Base-by-base conservation (phyloP, 2,888 invertebrate genomes). In the Alviniconcha strummeri region DNA sequence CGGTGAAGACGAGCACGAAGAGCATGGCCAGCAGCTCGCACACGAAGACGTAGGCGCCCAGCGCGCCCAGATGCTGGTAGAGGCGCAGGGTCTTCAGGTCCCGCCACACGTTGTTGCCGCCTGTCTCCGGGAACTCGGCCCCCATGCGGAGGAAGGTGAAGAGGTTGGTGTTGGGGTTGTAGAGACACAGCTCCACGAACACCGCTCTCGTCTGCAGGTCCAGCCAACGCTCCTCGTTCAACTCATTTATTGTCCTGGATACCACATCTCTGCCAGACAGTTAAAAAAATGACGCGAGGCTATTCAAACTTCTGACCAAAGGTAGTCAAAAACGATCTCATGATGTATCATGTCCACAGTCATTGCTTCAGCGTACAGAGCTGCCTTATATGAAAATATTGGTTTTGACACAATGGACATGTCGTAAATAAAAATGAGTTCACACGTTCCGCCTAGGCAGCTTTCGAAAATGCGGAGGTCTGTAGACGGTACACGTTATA, bases 141-240 rank as follows among this genome's bases (percentile, higher is more conserved):
- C 88, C 85, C 55, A 91, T 86, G 67, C 88, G 88, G 4, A 89
- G 87, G 77, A 89, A 90, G 9, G 87, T 86, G 84, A 91, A 90
- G 71, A 91, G 85, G 83, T 91, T 90, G 8, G 88, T 88, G 85
- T 91, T 90, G 8, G 90, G 89, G 84, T 91, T 91, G 84, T 90
- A 92, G 36, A 92, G 75, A 19, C 90, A 90, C 84, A 91, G 91
- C 84, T 92, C 92, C 8, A 92, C 80, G 75, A 92, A 90, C 7
- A 92, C 89, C 15, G 90, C 91, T 9, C 91, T 85, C 4, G 92
- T 91, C 69, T 88, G 87, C 57, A 88, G 79, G 82, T 92, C 91
- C 54, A 92, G 85, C 92, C 92, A 92, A 8, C 84, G 80, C 60
- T 85, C 77, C 5, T 84, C 54, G 4, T 85, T 79, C 7, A 92